phyloP scores from a whole-genome alignment of 2,888 invertebrate species.

The Caenorhabditis parvicauda region DNA sequence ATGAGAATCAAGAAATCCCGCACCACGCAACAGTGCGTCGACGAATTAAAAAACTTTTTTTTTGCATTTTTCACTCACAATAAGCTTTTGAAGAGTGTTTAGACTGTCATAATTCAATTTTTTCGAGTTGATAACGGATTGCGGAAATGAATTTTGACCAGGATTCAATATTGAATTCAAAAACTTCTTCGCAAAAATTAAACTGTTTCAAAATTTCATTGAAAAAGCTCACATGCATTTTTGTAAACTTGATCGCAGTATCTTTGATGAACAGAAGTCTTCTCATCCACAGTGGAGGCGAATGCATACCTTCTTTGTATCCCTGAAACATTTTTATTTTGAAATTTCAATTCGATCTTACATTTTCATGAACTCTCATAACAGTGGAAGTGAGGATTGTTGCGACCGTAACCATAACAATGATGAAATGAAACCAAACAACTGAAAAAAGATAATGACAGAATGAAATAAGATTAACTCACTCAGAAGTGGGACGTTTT shows the following conservation, averaged over 20 bases:
- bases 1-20: too few species aligned
- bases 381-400: conserved; percentile 48
- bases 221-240: conserved; percentile 13
- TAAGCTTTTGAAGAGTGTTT: neutral
- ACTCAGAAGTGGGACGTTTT: conserved; percentile 50
- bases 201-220: too few species aligned
- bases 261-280: conserved; percentile 18
- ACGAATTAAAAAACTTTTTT: neutral
- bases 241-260: conserved; percentile 7
- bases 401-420: conserved; percentile 47
- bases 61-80: neutral
- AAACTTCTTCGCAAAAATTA: too few species aligned
- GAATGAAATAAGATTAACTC: too few species aligned
- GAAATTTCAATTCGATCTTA: conserved; percentile 1
- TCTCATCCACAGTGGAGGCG: conserved; percentile 33
- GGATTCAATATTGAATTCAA: too few species aligned
- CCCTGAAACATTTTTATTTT: conserved; percentile 14
- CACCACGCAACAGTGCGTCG: too few species aligned
- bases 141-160: too few species aligned
- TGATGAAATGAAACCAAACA: conserved; percentile 51
- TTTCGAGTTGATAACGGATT: too few species aligned
- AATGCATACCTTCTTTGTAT: conserved; percentile 27
- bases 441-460: too few species aligned
- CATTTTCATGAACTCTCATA: conserved; percentile 43
- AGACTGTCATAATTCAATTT: too few species aligned